Evolutionary conservation across 2,113 vertebrate genomes (phyloP).

Genomic region (Rhinopomastus cyanomelas): DNA sequence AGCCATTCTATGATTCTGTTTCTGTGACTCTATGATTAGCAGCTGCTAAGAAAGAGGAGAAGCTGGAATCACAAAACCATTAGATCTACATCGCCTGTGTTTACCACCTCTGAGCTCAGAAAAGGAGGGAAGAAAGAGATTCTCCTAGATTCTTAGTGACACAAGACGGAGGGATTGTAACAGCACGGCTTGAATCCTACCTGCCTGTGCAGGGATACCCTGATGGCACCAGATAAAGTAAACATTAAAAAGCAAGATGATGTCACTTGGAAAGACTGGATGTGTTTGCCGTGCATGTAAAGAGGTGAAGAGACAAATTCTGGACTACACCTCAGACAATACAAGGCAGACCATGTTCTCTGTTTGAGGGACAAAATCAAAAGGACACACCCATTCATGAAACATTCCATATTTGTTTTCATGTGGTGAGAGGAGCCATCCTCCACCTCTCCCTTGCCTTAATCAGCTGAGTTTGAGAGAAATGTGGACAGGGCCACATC

Average conservation of each 20-base stretch:
- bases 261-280: not conserved
- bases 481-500: no score
- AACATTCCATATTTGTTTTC: no score
- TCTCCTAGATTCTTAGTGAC: not conserved
- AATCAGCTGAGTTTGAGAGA: no score
- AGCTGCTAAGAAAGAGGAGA: constrained; percentile 26
- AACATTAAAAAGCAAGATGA: not conserved
- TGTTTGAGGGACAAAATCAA: not conserved
- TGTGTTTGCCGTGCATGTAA: not conserved
- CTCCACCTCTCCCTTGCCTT: no score
- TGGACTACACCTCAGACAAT: not conserved
- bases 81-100: not conserved
- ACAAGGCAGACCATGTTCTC: not conserved
- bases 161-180: not conserved
- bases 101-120: constrained; percentile 34
- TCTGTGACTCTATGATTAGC: not conserved
- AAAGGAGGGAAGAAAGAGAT: not conserved
- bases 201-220: not conserved
- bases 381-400: no score
- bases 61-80: not conserved
- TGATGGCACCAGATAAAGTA: not conserved
- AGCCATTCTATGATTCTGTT: no score
- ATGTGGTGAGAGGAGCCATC: no score
- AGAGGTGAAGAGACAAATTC: not conserved
- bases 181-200: not conserved